Evolutionary conservation across 2,113 vertebrate species (phyloP).

Genomic region (Pipra filicauda): DNA sequence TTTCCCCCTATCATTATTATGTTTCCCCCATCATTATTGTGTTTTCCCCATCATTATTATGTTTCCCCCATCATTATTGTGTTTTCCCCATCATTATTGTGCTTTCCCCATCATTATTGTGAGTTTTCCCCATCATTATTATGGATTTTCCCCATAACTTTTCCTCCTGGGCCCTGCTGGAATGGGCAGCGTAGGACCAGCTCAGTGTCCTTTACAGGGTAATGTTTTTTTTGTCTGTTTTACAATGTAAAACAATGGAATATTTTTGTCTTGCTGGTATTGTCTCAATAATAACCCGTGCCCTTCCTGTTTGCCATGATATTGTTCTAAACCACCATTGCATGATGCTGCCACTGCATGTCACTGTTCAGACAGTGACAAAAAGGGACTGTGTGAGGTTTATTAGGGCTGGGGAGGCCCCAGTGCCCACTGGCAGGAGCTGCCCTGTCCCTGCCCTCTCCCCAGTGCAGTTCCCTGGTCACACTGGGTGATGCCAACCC

Average conservation of each 20-base stretch:
- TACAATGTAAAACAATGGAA: accelerated
- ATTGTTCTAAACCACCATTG: neutral
- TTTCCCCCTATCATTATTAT: neutral
- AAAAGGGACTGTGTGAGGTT: neutral
- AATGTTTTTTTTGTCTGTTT: neutral
- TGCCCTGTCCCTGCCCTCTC: neutral
- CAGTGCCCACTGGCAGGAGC: neutral
- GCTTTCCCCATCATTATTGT: neutral
- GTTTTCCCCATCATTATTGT: neutral
- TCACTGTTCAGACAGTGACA: neutral
- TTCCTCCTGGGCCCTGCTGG: neutral
- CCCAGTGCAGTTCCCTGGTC: neutral
- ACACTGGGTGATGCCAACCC: neutral
- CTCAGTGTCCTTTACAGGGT: neutral
- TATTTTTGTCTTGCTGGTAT: neutral
- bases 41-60: neutral
- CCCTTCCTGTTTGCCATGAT: neutral
- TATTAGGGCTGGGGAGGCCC: neutral
- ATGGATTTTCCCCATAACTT: neutral
- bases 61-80: neutral
- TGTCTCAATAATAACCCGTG: accelerated
- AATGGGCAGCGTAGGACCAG: neutral
- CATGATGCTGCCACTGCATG: neutral
- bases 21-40: neutral
- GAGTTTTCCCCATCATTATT: neutral